Percentiles rank a stretch among this genome's conserved stretches.
phyloP scores from a whole-genome alignment of 2,113 vertebrate genomes.

The Malurus elegans region DNA sequence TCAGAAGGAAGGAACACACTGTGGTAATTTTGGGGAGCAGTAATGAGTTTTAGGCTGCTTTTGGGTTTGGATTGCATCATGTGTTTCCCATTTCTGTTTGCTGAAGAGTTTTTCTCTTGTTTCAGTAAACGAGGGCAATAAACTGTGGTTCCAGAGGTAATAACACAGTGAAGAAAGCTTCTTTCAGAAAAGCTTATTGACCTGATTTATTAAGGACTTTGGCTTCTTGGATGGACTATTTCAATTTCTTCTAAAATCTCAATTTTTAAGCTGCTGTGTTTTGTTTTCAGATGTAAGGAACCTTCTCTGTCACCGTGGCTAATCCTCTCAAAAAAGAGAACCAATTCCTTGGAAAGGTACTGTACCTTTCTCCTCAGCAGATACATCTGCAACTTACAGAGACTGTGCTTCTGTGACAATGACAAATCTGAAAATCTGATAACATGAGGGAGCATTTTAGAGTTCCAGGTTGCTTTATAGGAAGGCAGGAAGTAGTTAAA shows the following conservation, averaged over 20 bases:
- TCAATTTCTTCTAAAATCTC: neutral
- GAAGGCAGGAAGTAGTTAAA: neutral
- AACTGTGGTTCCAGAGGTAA: neutral
- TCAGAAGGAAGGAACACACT: neutral
- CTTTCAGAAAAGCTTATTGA: neutral
- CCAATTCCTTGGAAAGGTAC: neutral
- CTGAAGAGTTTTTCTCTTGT: neutral
- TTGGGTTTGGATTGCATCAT: neutral
- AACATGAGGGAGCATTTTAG: neutral
- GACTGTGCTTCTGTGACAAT: neutral
- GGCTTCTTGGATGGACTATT: neutral
- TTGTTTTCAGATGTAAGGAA: neutral
- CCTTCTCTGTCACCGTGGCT: neutral
- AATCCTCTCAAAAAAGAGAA: neutral
- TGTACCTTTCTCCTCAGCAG: neutral
- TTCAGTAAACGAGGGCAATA: neutral
- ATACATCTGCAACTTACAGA: neutral
- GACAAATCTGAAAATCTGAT: neutral
- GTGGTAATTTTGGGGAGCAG: neutral
- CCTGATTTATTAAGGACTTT: neutral
- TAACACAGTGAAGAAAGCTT: neutral
- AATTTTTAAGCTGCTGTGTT: neutral
- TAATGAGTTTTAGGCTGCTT: neutral
- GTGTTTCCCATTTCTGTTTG: neutral
- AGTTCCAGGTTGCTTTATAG: neutral